Percentiles rank a stretch among this genome's conserved stretches.
These are phyloP conservation scores for Lepus timidus DNA, from an alignment of 2,113 vertebrate genomes.

Conservation along the genomic window DNA sequence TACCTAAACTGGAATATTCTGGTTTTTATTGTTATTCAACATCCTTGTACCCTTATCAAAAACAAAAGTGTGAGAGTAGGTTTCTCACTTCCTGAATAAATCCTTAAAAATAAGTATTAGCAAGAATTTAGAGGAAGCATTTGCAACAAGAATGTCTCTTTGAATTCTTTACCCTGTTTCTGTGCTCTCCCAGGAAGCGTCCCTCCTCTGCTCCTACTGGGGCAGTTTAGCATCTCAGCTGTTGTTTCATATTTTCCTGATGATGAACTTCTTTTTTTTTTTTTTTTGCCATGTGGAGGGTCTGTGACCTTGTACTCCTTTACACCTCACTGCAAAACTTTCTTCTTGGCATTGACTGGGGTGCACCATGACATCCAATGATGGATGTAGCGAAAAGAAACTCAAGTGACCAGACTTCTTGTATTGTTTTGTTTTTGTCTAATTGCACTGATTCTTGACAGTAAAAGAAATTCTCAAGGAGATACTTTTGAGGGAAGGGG, in stretches of 20 bases:
- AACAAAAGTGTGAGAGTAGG: background rate
- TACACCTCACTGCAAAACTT: background rate
- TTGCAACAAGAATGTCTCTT: background rate
- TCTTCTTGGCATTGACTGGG: background rate
- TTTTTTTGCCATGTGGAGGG: background rate
- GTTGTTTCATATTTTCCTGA: background rate
- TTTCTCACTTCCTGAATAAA: background rate
- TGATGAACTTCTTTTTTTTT: background rate
- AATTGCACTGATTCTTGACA: constrained; percentile 14
- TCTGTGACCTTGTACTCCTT: background rate
- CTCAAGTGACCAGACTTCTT: background rate
- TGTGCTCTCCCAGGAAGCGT: background rate
- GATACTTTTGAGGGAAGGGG: background rate
- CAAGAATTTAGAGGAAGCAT: background rate
- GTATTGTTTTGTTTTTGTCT: background rate
- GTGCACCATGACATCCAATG: background rate
- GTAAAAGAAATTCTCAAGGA: constrained; percentile 31
- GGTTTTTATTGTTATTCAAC: background rate
- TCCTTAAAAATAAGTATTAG: background rate
- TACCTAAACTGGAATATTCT: background rate
- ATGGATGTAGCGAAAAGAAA: background rate
- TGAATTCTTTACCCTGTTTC: background rate
- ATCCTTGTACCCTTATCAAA: background rate
- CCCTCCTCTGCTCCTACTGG: background rate
- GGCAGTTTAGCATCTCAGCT: background rate